phyloP scores from a whole-genome alignment of 2,888 invertebrate species.

The Heliconius erato region DNA sequence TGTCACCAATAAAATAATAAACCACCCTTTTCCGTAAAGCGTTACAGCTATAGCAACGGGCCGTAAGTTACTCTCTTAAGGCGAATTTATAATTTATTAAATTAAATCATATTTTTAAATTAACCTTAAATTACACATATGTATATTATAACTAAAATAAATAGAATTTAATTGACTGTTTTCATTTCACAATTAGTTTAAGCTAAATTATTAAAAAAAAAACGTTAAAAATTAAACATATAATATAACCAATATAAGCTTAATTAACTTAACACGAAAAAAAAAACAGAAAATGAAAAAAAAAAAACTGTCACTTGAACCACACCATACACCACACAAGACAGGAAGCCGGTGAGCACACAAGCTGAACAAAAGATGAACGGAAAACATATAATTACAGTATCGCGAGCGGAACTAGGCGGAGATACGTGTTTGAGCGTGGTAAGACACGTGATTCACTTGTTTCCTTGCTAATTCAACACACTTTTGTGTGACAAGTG shows the following conservation, averaged over 20 bases:
- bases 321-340: conserved; percentile 62
- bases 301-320: conserved; percentile 54
- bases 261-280: too few relatives aligned
- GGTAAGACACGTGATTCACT: conserved; percentile 72
- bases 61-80: conserved; percentile 52
- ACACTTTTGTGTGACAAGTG: conserved; percentile 36
- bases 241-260: too few relatives aligned
- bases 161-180: too few relatives aligned
- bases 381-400: conserved; percentile 82
- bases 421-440: conserved; percentile 58
- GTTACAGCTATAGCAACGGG: conserved; percentile 64
- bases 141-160: too few relatives aligned
- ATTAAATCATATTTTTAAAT: too few relatives aligned
- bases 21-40: conserved; percentile 76
- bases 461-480: conserved; percentile 66
- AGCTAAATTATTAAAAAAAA: too few relatives aligned
- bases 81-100: conserved; percentile 37
- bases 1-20: conserved; percentile 69
- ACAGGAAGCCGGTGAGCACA: conserved; percentile 75
- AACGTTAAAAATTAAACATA: too few relatives aligned
- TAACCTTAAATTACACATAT: too few relatives aligned
- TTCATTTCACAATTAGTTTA: too few relatives aligned
- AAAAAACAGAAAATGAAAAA: background rate
- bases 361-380: conserved; percentile 74
- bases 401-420: conserved; percentile 71